Evolutionary conservation across 2,888 invertebrate genomes (phyloP), one percentile per base, ranked within the genome.

Genomic region (Catocala fraxini): DNA sequence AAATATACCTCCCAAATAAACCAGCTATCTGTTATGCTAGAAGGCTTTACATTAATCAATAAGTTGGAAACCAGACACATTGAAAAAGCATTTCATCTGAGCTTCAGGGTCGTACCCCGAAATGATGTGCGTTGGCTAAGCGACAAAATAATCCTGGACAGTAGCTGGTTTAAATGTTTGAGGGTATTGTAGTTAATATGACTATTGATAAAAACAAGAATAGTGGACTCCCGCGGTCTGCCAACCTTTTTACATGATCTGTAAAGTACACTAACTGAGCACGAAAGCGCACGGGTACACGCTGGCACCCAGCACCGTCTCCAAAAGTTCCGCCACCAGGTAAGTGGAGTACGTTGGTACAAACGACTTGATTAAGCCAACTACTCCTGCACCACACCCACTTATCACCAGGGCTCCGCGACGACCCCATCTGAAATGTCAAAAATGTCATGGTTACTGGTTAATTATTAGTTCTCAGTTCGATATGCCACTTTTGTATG

Each of bases 231-330:
- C 49, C 45, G 39, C 51, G 53, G 43, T 59, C 34, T 53, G 61
- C 60, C 51, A 51, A 56, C 58, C 47, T 63, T 60, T 46, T 35
- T 51, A 59, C 58, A 53, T 25, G 12, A 47, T 55, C 43, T 62
- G 49, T 42, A 49, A 57, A 56, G 45, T 45, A 87, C 42, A 46
- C 90, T 88, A 67, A 96, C 96, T 95, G 59, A 96, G 89, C 51
- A 96, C 95, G 75, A 95, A 96, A 15, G 94, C 95, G 7, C 95
- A 92, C 6, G 95, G 95, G 81, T 95, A 96, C 39, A 95, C 94
- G 71, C 95, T 95, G 62, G 95, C 94, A 0, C 95, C 94, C 54
- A 94, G 86, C 46, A 92, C 87, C 0, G 95, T 95, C 84, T 95
- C 95, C 15, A 95, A 75, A 71, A 96, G 90, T 79, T 96, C 96